Base-by-base conservation (phyloP, 2,113 vertebrate species). In the Dicrurus megarhynchus region DNA sequence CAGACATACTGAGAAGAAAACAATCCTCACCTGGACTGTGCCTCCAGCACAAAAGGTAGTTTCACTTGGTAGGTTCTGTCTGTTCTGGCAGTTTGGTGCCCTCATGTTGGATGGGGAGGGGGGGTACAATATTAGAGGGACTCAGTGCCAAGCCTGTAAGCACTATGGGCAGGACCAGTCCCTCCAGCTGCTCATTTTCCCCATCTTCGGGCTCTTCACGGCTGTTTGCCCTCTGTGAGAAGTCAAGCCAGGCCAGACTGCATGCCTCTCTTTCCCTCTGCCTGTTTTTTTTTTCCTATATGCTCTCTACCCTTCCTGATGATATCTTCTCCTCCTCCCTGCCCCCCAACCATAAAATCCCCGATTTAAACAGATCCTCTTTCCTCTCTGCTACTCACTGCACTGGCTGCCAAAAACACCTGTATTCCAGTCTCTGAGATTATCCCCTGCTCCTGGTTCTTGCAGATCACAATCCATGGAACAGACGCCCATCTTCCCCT, bases 1-100 rank as follows among this genome's bases (percentile, higher is more conserved):
- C 68, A 96, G 56, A 81, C 23, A 10, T 46, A n/a, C 52, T 49
- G 73, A 85, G 76, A 63, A 81, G 44, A 75, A 94, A 95, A 90
- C 47, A 78, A 71, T 46, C 60, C 44, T 89, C 2, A 52, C 57
- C 76, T 32, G 76, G 47, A 63, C 52, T 73, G 57, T 75, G 79
- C 60, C 57, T 89, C 50, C 2, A 11, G 59, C n/a, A 41, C 13
- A 60, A 78, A 55, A 86, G 39, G 26, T n/a, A 27, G 33, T 84
- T 92, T 35, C n/a, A 39, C 57, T 60, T 7, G 10, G 39, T 79
- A 50, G 57, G 9, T 74, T 50, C 69, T 23, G 9, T 84, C 84
- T 89, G n/a, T 41, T 81, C 56, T 56, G 77, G 89, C 39, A 75
- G 30, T 65, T 85, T 10, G 7, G 44, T 64, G 85, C 23, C 57